Percentiles rank a stretch among this genome's conserved stretches.
Conservation (phyloP, 2,113 vertebrate genomes). For the Poicephalus gulielmi region DNA sequence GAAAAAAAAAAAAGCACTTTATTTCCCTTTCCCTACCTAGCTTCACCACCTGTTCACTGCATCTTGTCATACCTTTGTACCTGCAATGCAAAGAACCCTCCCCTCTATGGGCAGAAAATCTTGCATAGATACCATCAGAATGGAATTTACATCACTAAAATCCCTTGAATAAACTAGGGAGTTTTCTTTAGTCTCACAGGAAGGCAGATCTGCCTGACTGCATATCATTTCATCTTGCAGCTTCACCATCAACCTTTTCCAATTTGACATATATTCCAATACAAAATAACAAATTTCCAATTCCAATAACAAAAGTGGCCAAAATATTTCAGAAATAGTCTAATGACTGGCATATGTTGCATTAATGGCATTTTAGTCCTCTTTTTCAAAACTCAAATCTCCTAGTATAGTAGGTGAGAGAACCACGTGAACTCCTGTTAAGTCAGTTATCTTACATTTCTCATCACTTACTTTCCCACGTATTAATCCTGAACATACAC, state of each 20-base stretch:
- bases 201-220: not conserved
- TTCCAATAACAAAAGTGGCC: not conserved
- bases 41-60: not conserved
- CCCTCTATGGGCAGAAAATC: not conserved
- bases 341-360: not conserved
- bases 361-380: not conserved
- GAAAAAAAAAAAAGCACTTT: not conserved
- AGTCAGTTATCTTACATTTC: not conserved
- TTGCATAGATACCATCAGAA: not conserved
- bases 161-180: not conserved
- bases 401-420: not conserved
- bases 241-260: not conserved
- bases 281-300: not conserved
- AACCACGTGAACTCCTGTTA: not conserved
- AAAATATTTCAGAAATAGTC: not conserved
- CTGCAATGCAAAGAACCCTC: not conserved
- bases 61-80: not conserved
- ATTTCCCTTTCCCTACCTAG: not conserved
- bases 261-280: not conserved
- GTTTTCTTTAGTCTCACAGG: not conserved
- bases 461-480: not conserved
- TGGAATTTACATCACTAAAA: not conserved
- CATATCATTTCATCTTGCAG: not conserved
- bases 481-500: not conserved
- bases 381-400: not conserved